phyloP scores from a whole-genome alignment of 2,113 vertebrate genomes.

The Ptilorrhoa leucosticta region DNA sequence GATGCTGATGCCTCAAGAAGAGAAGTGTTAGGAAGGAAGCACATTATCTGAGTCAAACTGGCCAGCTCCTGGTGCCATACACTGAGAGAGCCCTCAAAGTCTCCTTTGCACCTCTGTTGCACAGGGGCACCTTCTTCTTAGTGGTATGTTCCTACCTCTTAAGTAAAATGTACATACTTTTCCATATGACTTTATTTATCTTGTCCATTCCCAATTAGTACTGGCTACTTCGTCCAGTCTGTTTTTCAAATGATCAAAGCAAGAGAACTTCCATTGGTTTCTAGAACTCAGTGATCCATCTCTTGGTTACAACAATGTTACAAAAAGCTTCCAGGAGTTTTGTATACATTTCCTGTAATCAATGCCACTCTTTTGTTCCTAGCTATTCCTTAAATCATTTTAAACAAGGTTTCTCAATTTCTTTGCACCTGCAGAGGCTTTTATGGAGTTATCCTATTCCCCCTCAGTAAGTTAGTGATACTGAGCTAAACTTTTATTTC shows the following conservation, averaged over 20 bases:
- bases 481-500: not conserved
- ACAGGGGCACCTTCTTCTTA: not conserved
- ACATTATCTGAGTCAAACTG: not conserved
- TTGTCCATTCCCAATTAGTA: not conserved
- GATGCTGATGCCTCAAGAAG: not conserved
- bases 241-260: not conserved
- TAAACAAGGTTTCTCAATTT: not conserved
- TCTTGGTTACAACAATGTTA: not conserved
- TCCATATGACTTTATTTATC: not conserved
- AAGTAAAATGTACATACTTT: not conserved
- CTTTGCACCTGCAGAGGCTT: not conserved
- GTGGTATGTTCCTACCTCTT: not conserved
- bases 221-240: not conserved
- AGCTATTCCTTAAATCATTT: not conserved
- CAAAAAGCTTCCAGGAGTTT: not conserved
- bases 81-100: not conserved
- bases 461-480: not conserved
- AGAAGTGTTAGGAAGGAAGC: not conserved
- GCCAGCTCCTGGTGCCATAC: not conserved
- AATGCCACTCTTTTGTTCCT: not conserved
- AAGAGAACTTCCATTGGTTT: not conserved
- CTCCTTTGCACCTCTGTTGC: not conserved
- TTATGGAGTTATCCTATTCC: not conserved
- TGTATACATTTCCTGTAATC: not conserved
- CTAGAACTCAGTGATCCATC: not conserved